A percentile compares a stretch with the other conserved stretches of the same genome.
Conservation (phyloP, 2,113 vertebrate genomes). For the Seriola rivoliana region DNA sequence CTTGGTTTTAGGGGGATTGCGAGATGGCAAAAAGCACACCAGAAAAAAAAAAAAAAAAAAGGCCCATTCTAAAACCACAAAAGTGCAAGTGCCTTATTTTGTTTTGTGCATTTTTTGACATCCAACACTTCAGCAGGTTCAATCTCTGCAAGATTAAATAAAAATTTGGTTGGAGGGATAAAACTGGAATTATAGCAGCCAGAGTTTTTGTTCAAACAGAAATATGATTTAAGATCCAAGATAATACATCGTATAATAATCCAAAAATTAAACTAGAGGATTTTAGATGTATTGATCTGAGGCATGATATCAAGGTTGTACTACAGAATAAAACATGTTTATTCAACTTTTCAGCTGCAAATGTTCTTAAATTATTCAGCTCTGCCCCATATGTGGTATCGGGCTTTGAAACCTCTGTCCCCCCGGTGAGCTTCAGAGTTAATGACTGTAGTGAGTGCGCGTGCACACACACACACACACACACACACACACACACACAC, state of each 20-base stretch:
- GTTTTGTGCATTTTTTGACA: constrained; percentile 11
- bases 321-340: constrained; percentile 62
- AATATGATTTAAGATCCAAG: constrained; percentile 10
- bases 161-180: constrained; percentile 16
- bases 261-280: constrained; percentile 9
- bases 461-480: constrained; percentile 11
- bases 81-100: constrained; percentile 2
- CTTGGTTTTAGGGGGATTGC: not conserved
- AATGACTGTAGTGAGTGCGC: constrained; percentile 67
- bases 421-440: constrained; percentile 66
- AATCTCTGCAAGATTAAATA: not conserved
- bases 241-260: constrained; percentile 26
- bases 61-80: not conserved
- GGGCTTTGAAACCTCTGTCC: constrained; percentile 74
- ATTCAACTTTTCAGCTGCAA: constrained; percentile 72
- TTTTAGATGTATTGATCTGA: constrained; percentile 52
- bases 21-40: constrained; percentile 14
- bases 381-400: constrained; percentile 67
- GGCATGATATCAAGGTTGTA: constrained; percentile 27
- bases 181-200: not conserved
- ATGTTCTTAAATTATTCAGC: constrained; percentile 76
- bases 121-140: constrained; percentile 2
- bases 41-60: constrained; percentile 18
- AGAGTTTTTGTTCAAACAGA: constrained; percentile 20
- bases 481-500: constrained; percentile 20